Percentiles rank a stretch among this genome's conserved stretches.
Conservation (phyloP, 2,113 vertebrate species). For the Diadophis punctatus region DNA sequence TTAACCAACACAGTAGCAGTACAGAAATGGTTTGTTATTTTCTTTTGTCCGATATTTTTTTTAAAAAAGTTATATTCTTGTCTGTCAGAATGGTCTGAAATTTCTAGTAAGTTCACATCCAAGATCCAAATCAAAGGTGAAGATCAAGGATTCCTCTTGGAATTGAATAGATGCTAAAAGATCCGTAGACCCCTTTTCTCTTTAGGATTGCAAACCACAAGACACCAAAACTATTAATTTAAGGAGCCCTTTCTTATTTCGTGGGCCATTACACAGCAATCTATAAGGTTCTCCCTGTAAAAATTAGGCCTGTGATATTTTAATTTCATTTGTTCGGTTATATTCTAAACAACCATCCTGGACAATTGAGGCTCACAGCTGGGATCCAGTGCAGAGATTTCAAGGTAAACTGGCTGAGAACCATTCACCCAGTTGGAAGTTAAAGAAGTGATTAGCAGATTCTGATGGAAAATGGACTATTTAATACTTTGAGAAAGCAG, state of each 20-base stretch:
- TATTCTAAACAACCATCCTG: background rate
- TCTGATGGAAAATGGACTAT: background rate
- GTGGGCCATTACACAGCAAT: background rate
- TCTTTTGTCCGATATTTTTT: background rate
- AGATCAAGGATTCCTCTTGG: background rate
- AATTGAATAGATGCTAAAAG: background rate
- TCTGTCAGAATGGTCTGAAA: background rate
- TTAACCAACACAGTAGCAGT: background rate
- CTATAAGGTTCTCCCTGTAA: background rate
- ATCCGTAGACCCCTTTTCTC: background rate
- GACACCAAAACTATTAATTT: background rate
- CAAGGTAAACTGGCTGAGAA: background rate
- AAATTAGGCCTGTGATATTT: background rate
- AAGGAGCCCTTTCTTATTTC: background rate
- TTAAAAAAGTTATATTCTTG: background rate
- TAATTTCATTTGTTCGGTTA: background rate
- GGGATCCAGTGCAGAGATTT: background rate
- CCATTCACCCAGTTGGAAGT: background rate
- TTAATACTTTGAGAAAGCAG: background rate
- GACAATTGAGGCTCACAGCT: background rate
- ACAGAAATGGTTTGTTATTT: background rate
- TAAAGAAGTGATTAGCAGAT: background rate
- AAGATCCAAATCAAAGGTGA: background rate
- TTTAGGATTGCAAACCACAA: background rate
- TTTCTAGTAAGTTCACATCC: background rate